Evolutionary conservation across 2,113 vertebrate species (phyloP).

Genomic region (Hydrolagus affinis): DNA sequence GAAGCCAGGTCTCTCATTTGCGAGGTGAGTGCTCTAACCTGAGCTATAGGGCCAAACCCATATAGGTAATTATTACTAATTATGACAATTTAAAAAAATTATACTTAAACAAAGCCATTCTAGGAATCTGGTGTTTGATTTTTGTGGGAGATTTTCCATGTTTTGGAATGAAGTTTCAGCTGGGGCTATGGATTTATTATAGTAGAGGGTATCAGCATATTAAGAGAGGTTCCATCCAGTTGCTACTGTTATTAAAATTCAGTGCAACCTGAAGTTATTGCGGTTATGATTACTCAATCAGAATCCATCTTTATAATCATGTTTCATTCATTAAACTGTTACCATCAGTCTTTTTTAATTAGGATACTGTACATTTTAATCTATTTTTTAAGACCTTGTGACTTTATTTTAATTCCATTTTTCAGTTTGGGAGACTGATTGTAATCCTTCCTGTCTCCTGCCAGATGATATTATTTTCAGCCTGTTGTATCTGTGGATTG

Average conservation of each 20-base stretch:
- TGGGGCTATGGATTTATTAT: background rate
- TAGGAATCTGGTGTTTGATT: background rate
- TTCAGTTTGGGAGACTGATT: conserved; percentile 11
- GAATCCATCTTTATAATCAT: background rate
- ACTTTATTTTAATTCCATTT: conserved; percentile 11
- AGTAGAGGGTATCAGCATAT: background rate
- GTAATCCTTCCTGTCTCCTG: conserved; percentile 39
- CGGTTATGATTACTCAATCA: background rate
- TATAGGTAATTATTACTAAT: too few relatives aligned
- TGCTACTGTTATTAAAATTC: background rate
- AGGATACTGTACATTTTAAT: background rate
- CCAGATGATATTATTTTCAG: conserved; percentile 97
- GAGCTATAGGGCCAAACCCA: too few relatives aligned
- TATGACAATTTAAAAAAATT: too few relatives aligned
- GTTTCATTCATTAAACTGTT: background rate
- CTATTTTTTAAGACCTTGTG: background rate
- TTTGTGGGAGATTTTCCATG: background rate
- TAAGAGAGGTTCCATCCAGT: background rate
- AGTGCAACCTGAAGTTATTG: background rate
- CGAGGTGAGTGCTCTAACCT: too few relatives aligned
- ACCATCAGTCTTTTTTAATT: background rate
- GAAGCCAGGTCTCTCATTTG: too few relatives aligned
- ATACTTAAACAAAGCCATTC: too few relatives aligned
- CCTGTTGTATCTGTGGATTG: conserved; percentile 95
- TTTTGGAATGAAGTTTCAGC: background rate